A percentile compares a stretch with the other conserved stretches of the same genome.
These are phyloP conservation scores for Echinarachnius parma DNA, from an alignment of 53 echinoderm and acorn worm species.

Conservation along the genomic window DNA sequence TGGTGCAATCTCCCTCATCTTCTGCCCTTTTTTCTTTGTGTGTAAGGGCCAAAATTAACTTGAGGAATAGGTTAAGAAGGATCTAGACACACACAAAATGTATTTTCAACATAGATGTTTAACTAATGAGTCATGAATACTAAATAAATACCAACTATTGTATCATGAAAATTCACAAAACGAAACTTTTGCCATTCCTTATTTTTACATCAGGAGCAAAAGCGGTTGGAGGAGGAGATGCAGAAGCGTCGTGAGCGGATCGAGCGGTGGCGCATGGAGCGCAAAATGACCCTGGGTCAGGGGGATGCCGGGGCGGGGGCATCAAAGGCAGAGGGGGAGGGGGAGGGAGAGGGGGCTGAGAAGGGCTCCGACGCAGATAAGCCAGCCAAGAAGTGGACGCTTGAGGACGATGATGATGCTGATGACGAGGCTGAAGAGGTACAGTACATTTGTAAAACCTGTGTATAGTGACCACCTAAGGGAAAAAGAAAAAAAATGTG, in stretches of 20 bases:
- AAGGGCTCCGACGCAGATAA: constrained; percentile 13
- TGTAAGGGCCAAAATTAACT: no score
- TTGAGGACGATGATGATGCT: constrained; percentile 93
- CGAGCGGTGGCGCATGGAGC: constrained; percentile 88
- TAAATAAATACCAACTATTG: background rate
- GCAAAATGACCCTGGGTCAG: constrained; percentile 67
- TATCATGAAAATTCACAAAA: background rate
- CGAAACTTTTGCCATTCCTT: background rate
- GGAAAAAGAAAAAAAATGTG: no score
- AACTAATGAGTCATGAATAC: no score
- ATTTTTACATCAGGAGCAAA: constrained; percentile 72
- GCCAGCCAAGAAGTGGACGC: constrained; percentile 81
- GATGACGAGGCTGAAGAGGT: constrained; percentile 64
- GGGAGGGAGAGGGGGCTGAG: constrained; percentile 7
- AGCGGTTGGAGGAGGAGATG: constrained; percentile 90
- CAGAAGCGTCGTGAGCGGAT: constrained; percentile 86
- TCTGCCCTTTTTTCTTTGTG: no score
- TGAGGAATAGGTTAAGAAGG: no score
- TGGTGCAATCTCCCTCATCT: background rate
- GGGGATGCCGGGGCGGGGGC: constrained; percentile 23
- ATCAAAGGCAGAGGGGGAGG: constrained; percentile 48
- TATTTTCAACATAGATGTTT: no score
- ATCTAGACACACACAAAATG: no score
- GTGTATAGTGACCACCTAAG: no score
- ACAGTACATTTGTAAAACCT: no score